Percentiles rank a stretch among this genome's conserved stretches.
Conservation (phyloP, 2,797 vertebrate species). For the Sebastolobus altivelis region DNA sequence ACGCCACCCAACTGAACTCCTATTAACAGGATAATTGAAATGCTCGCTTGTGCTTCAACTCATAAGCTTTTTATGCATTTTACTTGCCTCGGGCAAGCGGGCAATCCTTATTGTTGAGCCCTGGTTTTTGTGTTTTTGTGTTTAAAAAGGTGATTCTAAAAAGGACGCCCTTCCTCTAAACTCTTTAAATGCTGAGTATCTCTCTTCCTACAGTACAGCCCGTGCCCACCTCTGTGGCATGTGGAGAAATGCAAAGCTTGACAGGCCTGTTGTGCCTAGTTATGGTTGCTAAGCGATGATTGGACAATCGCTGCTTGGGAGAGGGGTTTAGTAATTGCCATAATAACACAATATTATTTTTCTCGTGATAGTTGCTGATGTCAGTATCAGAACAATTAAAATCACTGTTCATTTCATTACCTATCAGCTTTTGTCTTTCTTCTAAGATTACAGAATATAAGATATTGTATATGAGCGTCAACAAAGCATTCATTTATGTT, state of each 20-base stretch:
- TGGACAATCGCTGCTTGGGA: background rate
- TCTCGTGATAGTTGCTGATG: background rate
- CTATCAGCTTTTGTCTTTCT: background rate
- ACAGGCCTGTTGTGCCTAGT: background rate
- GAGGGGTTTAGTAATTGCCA: background rate
- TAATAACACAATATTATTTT: background rate
- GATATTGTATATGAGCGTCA: background rate
- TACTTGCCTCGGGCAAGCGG: too few relatives aligned
- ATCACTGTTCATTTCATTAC: slow-evolving; percentile 3
- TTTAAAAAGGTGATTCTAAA: background rate
- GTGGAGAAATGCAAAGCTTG: background rate
- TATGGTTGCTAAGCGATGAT: background rate
- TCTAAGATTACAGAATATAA: background rate
- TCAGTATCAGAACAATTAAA: background rate
- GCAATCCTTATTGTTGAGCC: too few relatives aligned
- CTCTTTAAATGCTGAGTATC: background rate
- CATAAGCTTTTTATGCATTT: too few relatives aligned
- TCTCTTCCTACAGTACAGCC: background rate
- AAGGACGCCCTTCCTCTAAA: background rate
- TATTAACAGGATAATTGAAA: too few relatives aligned
- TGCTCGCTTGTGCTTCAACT: too few relatives aligned
- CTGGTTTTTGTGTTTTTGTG: background rate
- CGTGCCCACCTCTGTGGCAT: background rate
- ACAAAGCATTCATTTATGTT: slow-evolving; percentile 26
- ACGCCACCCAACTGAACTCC: too few relatives aligned